Evolutionary conservation across 2,797 vertebrate genomes (phyloP).

Genomic region (Acanthis flammea): DNA sequence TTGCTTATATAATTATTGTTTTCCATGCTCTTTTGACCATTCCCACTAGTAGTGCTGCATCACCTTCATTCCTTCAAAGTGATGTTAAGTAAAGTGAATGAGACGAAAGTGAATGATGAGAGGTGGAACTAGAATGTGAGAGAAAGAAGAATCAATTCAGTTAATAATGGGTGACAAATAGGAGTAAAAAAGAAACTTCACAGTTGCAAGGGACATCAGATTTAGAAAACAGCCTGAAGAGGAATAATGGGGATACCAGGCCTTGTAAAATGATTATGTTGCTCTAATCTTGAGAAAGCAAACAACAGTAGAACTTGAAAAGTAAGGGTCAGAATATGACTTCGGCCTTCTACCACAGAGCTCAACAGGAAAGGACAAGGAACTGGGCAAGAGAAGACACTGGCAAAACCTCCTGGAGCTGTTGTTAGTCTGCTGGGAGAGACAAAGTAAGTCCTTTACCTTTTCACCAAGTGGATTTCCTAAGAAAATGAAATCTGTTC

Average conservation of each 20-base stretch:
- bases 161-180: not conserved
- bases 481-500: not conserved
- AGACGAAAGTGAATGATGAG: not conserved
- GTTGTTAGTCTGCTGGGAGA: not conserved
- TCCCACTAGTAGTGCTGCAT: not conserved
- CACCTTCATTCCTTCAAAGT: not conserved
- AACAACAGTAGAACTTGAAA: not conserved
- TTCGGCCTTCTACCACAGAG: not conserved
- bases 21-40: not conserved
- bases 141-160: not conserved
- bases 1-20: not conserved
- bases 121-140: not conserved
- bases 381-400: not conserved
- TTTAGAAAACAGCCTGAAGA: not conserved
- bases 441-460: fast-evolving
- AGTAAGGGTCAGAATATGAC: not conserved
- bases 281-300: not conserved
- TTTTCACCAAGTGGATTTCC: not conserved
- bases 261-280: not conserved
- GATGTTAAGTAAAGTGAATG: not conserved
- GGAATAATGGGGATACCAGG: not conserved
- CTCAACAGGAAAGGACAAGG: not conserved
- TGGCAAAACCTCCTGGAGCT: not conserved
- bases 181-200: not conserved
- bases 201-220: not conserved